Evolutionary conservation across 1,140 invertebrate genomes (phyloP), one percentile per base, ranked within the genome.

Genomic region (Hyphantria cunea): DNA sequence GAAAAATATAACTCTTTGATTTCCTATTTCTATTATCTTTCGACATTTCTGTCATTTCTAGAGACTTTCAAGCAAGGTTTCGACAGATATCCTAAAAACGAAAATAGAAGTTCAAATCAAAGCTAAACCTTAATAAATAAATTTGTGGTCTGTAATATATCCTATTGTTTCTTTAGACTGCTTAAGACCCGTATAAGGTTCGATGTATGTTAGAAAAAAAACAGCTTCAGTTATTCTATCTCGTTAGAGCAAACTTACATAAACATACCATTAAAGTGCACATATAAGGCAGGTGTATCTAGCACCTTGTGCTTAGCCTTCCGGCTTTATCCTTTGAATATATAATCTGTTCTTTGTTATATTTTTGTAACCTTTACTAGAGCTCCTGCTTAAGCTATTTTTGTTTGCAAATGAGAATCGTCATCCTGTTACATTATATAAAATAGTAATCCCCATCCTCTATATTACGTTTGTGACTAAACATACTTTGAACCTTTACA

Each of bases 301-400:
- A 73, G 58, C 83, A 89, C 84, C 83, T 87, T 89, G 82, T 80
- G 68, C 63, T 59, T 68, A 74, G 70, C 77, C 80, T 84, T 86
- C 83, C 79, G 79, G 70, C 76, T 78, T 68, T 78, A 68, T 76
- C 65, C 53, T 69, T 67, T 75, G 66, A 80, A 77, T 84, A 75
- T 80, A 78, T 78, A 78, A 85, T 84, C 74, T 72, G 76, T 70
- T 76, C 61, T 66, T 80, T 80, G 76, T 82, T 69, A 39, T 58
- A 62, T 72, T 60, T 70, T 66, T 69, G 64, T 69, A 66, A 13
- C n/a, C 6, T 44, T 13, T 66, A 65, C 50, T 68, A 63, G 56
- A 44, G 34, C 45, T 13, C 14, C 47, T 41, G 55, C 34, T 13
- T 15, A 48, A 37, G 12, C 31, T 6, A 39, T 47, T 32, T 42